Evolutionary conservation across 2,797 vertebrate species (phyloP).

Genomic region (Thunnus albacares): DNA sequence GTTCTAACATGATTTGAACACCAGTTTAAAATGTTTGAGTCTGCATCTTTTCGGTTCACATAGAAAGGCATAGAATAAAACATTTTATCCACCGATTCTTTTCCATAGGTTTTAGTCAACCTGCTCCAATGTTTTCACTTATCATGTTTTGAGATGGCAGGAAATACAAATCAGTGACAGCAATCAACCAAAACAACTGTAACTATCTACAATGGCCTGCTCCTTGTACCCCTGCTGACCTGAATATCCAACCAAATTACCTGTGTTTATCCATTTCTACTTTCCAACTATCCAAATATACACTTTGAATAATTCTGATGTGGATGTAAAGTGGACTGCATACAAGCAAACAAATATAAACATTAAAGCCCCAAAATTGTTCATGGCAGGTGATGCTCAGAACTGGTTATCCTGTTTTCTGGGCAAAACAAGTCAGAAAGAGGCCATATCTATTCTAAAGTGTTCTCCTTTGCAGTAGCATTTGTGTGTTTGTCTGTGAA

Average conservation of each 20-base stretch:
- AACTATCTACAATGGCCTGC: neutral
- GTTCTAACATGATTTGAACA: slow-evolving; percentile 34
- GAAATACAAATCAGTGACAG: slow-evolving; percentile 13
- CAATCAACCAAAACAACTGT: neutral
- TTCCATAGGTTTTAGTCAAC: neutral
- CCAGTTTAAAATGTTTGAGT: slow-evolving; percentile 18
- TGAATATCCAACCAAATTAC: neutral
- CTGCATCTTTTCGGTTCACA: slow-evolving; percentile 7
- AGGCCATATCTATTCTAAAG: slow-evolving; percentile 9
- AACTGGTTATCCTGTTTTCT: slow-evolving; percentile 2
- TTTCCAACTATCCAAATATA: neutral
- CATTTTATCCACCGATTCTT: neutral
- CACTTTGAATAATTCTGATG: neutral
- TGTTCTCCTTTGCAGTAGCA: neutral
- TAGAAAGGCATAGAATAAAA: neutral
- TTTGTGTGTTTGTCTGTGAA: neutral
- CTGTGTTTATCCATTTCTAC: neutral
- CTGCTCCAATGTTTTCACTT: neutral
- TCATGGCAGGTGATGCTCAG: slow-evolving; percentile 20
- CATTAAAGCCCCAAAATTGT: slow-evolving; percentile 5
- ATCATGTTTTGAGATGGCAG: slow-evolving; percentile 15
- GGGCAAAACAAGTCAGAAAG: slow-evolving; percentile 26
- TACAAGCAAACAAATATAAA: slow-evolving; percentile 10
- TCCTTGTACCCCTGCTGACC: neutral
- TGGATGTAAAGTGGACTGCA: slow-evolving; percentile 9